Conservation (phyloP, 2,888 invertebrate genomes). For the Platycnemis pennipes region DNA sequence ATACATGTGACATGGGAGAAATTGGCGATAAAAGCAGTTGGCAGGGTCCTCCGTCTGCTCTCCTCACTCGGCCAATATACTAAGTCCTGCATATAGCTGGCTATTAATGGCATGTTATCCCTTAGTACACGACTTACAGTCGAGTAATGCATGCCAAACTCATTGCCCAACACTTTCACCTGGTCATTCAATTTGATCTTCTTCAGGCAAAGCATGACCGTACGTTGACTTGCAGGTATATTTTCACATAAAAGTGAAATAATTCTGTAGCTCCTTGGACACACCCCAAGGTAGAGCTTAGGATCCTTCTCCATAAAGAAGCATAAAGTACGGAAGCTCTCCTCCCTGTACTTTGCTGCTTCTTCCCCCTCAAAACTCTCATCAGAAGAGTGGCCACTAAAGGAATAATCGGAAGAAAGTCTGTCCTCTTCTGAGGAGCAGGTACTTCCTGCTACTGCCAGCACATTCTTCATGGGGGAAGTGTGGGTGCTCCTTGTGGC, state of each 20-base stretch:
- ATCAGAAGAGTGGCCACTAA: background rate
- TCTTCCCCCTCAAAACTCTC: background rate
- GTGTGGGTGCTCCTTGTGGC: no score
- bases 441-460: background rate
- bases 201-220: background rate
- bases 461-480: background rate
- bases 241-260: background rate
- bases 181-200: background rate
- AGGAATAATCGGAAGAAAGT: background rate
- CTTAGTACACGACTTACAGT: background rate
- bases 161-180: background rate
- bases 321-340: background rate
- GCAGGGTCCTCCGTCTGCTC: background rate
- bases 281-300: background rate
- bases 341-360: background rate
- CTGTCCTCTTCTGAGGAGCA: background rate
- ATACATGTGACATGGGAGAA: slow-evolving; percentile 40
- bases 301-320: background rate
- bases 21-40: background rate
- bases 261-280: background rate
- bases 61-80: background rate
- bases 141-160: background rate
- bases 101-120: background rate
- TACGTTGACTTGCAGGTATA: background rate
- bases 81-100: background rate